phyloP scores from a whole-genome alignment of 2,113 vertebrate species.

The Eptesicus fuscus region DNA sequence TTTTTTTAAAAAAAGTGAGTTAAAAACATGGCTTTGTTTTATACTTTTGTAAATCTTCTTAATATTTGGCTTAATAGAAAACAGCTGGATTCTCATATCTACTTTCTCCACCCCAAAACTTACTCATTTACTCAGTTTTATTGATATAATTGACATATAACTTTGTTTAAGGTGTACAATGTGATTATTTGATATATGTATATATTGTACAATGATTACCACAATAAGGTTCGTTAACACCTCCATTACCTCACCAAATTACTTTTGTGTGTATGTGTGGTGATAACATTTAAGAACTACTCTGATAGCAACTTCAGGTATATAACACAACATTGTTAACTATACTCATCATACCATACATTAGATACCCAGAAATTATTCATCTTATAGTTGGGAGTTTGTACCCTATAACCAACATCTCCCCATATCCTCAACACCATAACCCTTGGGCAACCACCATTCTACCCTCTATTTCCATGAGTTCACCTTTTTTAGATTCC shows the following conservation, averaged over 20 bases:
- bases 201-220: too few species aligned
- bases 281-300: neutral
- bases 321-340: neutral
- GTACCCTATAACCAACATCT: neutral
- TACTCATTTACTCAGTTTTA: neutral
- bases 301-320: neutral
- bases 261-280: neutral
- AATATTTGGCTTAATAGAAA: too few species aligned
- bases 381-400: neutral
- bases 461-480: neutral
- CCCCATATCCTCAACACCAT: neutral
- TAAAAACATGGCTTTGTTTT: neutral
- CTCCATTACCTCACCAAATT: neutral
- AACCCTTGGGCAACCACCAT: neutral
- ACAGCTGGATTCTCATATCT: neutral
- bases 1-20: neutral
- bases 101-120: neutral
- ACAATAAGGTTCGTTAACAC: neutral
- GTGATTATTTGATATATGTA: neutral
- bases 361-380: neutral
- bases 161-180: neutral
- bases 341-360: neutral
- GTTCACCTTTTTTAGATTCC: neutral
- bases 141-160: neutral
- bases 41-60: neutral